Base-by-base conservation (phyloP, 2,797 vertebrate genomes). In the Rhynchonycteris naso region DNA sequence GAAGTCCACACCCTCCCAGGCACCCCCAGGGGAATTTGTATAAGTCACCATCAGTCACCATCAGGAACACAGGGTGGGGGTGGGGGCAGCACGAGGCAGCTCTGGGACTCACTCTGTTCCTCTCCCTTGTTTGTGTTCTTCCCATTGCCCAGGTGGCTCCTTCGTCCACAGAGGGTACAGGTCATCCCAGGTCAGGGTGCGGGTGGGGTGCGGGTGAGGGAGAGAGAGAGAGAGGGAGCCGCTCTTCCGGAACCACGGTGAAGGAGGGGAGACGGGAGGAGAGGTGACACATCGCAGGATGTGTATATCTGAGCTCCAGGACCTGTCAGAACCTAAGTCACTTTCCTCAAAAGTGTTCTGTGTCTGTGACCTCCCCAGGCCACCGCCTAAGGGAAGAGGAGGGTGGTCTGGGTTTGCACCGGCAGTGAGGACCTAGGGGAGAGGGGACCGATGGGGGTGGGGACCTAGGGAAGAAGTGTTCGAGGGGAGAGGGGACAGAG, bases 161-260 rank as follows among this genome's bases (percentile, higher is more conserved):
- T 52, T 52, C 35, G 47, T 24, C 11, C 16, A 30, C 14, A 7
- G 59, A 35, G 5, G 47, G 58, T 8, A 5, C 14, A 0, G 26
- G 24, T 35, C 69, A 7, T 7, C n/a, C 18, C 14, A 18, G 0
- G 3, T 43, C 38, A 9, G 63, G 50, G 16, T n/a, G 22, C 13
- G 21, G 13, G n/a, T n/a, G n/a, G n/a, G n/a, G n/a, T n/a, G n/a
- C n/a, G n/a, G n/a, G n/a, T n/a, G n/a, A n/a, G n/a, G n/a, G n/a
- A n/a, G n/a, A n/a, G n/a, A n/a, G n/a, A n/a, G n/a, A n/a, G 59
- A 18, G 33, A 8, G 47, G 35, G 0, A 18, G 43, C 43, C 43
- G 19, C 10, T 22, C 58, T 52, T 52, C 7, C 1, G 2, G 43
- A 43, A 43, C 56, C 0, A 0, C 4, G 7, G 21, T 6, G 47